phyloP scores from a whole-genome alignment of 2,797 vertebrate genomes.

The Intellagama lesueurii region DNA sequence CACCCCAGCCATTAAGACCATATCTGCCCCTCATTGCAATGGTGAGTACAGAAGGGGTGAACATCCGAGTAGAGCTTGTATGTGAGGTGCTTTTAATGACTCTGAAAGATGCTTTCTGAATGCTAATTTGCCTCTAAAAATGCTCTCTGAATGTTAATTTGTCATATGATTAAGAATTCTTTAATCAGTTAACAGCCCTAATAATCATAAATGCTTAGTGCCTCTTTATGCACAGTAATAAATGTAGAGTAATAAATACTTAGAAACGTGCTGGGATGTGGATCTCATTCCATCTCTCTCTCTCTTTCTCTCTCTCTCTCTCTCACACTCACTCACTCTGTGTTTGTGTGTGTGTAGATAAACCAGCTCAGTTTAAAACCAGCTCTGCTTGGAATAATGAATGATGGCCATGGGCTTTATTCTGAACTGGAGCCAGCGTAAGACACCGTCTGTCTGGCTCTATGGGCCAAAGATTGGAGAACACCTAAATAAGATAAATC shows the following conservation, averaged over 20 bases:
- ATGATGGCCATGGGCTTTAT: not conserved
- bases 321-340: too few relatives aligned
- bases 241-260: slow-evolving; percentile 16
- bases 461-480: slow-evolving; percentile 37
- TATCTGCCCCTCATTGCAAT: not conserved
- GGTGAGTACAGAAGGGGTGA: not conserved
- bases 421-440: not conserved
- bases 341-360: not conserved
- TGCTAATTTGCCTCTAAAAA: not conserved
- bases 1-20: too few relatives aligned
- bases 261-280: not conserved
- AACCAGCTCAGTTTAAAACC: slow-evolving; percentile 3
- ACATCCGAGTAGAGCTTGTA: not conserved
- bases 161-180: slow-evolving; percentile 7
- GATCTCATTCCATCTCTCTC: too few relatives aligned
- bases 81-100: not conserved
- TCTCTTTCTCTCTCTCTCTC: too few relatives aligned
- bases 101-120: slow-evolving; percentile 1
- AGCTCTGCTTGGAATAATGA: not conserved
- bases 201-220: slow-evolving; percentile 22
- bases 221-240: not conserved
- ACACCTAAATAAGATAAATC: slow-evolving; percentile 49
- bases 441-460: not conserved
- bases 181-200: slow-evolving; percentile 16
- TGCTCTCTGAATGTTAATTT: slow-evolving; percentile 22